A percentile compares a stretch with the other conserved stretches of the same genome.
phyloP scores from a whole-genome alignment of 2,888 invertebrate genomes.

The Furcula furcula region DNA sequence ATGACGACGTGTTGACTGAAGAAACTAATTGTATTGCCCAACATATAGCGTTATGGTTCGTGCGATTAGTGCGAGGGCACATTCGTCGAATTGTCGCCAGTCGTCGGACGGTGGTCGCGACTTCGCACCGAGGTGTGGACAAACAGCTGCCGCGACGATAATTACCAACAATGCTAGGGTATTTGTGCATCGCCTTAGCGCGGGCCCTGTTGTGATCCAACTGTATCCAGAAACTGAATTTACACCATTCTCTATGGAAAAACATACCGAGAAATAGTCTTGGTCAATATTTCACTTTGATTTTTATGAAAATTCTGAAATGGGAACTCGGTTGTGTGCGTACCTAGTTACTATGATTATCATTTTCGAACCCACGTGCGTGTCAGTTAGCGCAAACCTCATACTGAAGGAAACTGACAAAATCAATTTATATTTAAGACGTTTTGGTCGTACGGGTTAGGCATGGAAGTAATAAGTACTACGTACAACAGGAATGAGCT shows the following conservation, averaged over 20 bases:
- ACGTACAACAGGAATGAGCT: too few relatives aligned
- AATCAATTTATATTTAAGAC: too few relatives aligned
- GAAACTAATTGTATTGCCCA: conserved; percentile 46
- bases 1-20: conserved; percentile 50
- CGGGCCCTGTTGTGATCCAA: conserved; percentile 40
- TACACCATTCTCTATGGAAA: conserved; percentile 35
- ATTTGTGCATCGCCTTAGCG: conserved; percentile 63
- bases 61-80: conserved; percentile 41
- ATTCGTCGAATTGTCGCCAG: conserved; percentile 71
- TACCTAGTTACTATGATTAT: conserved; percentile 1
- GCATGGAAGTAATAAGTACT: too few relatives aligned
- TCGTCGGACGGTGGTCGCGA: conserved; percentile 75
- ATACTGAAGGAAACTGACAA: too few relatives aligned
- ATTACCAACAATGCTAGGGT: conserved; percentile 73
- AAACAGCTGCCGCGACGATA: conserved; percentile 74
- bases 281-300: conserved; percentile 16
- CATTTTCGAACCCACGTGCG: background rate
- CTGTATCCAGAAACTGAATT: conserved; percentile 43
- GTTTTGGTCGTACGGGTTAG: too few relatives aligned
- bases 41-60: conserved; percentile 41
- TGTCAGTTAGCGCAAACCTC: too few relatives aligned
- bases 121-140: conserved; percentile 74
- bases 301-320: conserved; percentile 10
- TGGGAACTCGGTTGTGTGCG: conserved; percentile 2
- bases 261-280: conserved; percentile 29